These are phyloP conservation scores for Enteromius radiatus DNA, from an alignment of 2,797 vertebrate genomes.

Conservation along the genomic window DNA sequence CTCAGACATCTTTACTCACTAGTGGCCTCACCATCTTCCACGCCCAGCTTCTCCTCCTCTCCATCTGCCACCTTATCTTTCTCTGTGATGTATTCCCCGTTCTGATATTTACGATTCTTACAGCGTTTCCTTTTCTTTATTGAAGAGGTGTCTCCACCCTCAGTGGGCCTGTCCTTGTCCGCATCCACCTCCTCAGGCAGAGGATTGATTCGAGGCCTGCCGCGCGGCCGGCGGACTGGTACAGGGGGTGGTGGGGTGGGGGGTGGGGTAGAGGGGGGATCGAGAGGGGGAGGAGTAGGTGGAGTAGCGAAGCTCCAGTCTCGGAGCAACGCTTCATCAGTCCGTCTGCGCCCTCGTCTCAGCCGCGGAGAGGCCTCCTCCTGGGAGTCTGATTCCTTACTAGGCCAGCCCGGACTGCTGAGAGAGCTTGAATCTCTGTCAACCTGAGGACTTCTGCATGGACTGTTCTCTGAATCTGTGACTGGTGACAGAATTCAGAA, in stretches of 20 bases:
- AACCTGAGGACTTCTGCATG: conserved; percentile 49
- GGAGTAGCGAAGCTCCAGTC: conserved; percentile 81
- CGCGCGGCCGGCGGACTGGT: conserved; percentile 79
- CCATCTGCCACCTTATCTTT: conserved; percentile 85
- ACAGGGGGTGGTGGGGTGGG: conserved; percentile 51
- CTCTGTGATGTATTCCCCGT: conserved; percentile 91
- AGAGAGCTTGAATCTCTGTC: conserved; percentile 57
- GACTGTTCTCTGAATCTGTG: conserved; percentile 64
- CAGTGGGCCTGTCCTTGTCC: conserved; percentile 75
- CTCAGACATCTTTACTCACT: conserved; percentile 42
- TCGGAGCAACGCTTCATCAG: conserved; percentile 83
- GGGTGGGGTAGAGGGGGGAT: conserved; percentile 62
- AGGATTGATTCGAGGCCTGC: conserved; percentile 83
- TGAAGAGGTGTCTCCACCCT: conserved; percentile 72
- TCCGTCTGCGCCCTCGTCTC: conserved; percentile 79
- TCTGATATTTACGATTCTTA: conserved; percentile 93
- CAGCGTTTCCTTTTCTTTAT: conserved; percentile 90
- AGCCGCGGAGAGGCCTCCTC: conserved; percentile 64
- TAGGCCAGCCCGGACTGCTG: conserved; percentile 57
- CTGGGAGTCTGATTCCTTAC: conserved; percentile 68
- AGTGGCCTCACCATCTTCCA: conserved; percentile 39
- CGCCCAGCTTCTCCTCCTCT: conserved; percentile 63
- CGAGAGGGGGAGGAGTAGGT: conserved; percentile 65
- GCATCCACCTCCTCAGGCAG: conserved; percentile 75
- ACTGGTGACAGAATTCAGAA: conserved; percentile 3